Evolutionary conservation across 1,140 invertebrate species (phyloP).

Genomic region (Vanessa atalanta): DNA sequence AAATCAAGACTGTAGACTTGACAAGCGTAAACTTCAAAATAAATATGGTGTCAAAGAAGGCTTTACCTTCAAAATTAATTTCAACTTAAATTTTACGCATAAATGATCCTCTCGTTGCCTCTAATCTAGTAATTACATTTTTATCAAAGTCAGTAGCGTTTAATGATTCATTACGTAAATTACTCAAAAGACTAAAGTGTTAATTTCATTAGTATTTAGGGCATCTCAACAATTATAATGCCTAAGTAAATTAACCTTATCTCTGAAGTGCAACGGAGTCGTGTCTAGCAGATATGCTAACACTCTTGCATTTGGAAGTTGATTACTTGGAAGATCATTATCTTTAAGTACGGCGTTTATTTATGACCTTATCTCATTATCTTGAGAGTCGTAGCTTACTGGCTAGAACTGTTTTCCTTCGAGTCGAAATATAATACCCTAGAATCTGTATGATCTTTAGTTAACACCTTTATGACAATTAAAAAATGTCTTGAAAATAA

Average conservation of each 20-base stretch:
- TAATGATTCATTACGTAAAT: background rate
- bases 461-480: background rate
- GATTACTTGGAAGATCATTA: constrained; percentile 14
- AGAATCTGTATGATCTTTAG: background rate
- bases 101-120: too few relatives aligned
- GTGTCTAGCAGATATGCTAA: constrained; percentile 35
- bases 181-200: constrained; percentile 12
- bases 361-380: constrained; percentile 15
- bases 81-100: too few relatives aligned
- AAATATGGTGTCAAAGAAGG: too few relatives aligned
- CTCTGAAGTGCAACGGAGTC: constrained; percentile 26
- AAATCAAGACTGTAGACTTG: too few relatives aligned
- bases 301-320: constrained; percentile 19
- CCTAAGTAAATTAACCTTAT: constrained; percentile 38
- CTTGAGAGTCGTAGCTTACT: constrained; percentile 12
- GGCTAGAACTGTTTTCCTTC: background rate
- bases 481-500: too few relatives aligned
- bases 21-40: too few relatives aligned
- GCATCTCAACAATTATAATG: constrained; percentile 35
- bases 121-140: too few relatives aligned
- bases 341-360: constrained; percentile 15
- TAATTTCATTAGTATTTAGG: constrained; percentile 38
- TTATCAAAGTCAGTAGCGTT: background rate
- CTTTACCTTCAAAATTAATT: too few relatives aligned
- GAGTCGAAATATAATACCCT: background rate